A percentile compares a stretch with the other conserved stretches of the same genome.
phyloP scores from a whole-genome alignment of 2,113 vertebrate genomes.

The Bagarius yarrelli region DNA sequence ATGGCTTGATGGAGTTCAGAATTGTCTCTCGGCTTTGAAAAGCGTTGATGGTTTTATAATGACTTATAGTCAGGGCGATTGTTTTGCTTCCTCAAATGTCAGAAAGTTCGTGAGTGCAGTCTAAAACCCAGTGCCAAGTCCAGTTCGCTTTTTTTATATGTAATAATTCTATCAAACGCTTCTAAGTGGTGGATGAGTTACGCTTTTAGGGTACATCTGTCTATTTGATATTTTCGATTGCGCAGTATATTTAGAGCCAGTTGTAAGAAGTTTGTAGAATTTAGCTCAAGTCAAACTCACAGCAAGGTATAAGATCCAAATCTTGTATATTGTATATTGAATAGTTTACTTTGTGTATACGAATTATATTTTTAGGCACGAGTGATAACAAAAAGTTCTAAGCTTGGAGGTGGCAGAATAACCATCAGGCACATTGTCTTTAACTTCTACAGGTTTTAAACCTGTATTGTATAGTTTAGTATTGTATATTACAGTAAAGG shows the following conservation, averaged over 20 bases:
- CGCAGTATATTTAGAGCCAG: too few species aligned
- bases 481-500: not conserved
- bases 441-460: not conserved
- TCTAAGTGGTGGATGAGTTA: not conserved
- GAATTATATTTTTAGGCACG: not conserved
- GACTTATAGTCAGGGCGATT: not conserved
- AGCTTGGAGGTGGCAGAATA: not conserved
- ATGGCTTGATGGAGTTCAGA: slow-evolving; percentile 29
- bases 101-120: slow-evolving; percentile 10
- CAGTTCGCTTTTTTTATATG: not conserved
- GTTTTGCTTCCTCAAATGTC: slow-evolving; percentile 25
- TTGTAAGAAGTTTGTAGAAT: not conserved
- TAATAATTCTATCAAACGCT: not conserved
- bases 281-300: not conserved
- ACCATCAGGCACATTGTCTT: not conserved
- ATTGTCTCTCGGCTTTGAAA: slow-evolving; percentile 14
- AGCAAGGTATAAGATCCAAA: not conserved
- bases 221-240: not conserved
- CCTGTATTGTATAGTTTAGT: too few species aligned
- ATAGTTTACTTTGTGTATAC: not conserved
- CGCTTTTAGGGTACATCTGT: not conserved
- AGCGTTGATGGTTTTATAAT: slow-evolving; percentile 32
- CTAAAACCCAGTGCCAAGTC: not conserved
- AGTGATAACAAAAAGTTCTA: not conserved
- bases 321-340: not conserved